These are phyloP conservation scores for Brachionus paranguensis DNA, from an alignment of 1,140 invertebrate species.

Conservation along the genomic window DNA sequence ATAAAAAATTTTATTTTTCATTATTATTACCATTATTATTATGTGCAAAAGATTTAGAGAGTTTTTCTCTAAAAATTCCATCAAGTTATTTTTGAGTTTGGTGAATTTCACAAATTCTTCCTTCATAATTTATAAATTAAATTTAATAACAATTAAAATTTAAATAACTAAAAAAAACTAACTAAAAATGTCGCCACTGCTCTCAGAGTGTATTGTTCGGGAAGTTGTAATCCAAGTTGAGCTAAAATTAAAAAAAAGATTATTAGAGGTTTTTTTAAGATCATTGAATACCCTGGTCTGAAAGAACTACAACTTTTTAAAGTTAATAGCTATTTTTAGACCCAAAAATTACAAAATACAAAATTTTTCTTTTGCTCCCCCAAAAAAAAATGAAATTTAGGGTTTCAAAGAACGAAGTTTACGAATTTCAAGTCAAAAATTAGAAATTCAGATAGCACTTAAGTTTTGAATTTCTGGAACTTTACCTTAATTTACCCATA, in stretches of 20 bases:
- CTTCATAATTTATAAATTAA: background rate
- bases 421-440: no score
- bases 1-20: background rate
- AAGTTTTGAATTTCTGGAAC: no score
- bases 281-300: background rate
- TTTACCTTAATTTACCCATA: no score
- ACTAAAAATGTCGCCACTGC: conserved; percentile 33
- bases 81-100: conserved; percentile 21
- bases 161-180: background rate
- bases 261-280: no score
- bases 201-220: conserved; percentile 33
- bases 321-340: no score
- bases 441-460: no score
- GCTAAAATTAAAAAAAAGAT: background rate
- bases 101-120: conserved; percentile 37
- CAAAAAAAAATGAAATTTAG: no score
- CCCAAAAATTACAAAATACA: no score
- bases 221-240: conserved; percentile 23
- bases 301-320: background rate
- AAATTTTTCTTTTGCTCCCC: no score
- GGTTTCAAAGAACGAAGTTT: no score
- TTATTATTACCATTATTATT: conserved; percentile 20
- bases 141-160: background rate
- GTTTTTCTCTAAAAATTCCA: conserved; percentile 34
- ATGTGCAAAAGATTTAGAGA: background rate